Base-by-base conservation (phyloP, 2,113 vertebrate genomes). In the Corythornis cristatus region DNA sequence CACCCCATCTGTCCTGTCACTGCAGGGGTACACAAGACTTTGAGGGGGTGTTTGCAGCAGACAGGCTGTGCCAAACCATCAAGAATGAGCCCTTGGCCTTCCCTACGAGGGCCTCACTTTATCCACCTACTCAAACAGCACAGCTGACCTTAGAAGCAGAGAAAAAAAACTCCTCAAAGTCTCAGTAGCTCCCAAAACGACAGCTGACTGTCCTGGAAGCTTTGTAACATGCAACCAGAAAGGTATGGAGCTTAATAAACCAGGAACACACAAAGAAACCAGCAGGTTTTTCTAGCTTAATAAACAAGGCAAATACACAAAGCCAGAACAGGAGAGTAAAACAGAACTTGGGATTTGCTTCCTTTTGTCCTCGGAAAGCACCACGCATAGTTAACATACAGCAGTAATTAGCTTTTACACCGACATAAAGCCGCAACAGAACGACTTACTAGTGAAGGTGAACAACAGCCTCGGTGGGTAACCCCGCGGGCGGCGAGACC, bases 341-440 rank as follows among this genome's bases (percentile, higher is more conserved):
- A 56, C 29, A 37, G 1, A 8, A 33, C 74, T 75, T 58, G 50
- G 46, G 37, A 70, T 81, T 82, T 79, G 12, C 31, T 29, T 89
- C 43, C 68, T 67, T 91, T 91, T 90, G 68, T 90, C 83, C 86
- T 88, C 67, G 26, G 56, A 86, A 94, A 93, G 65, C 21, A 43
- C 6, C 60, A 60, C 3, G 15, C 29, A 40, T 23, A 91, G 75
- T 89, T 93, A 93, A 74, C 40, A 62, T 54, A 68, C 37, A 95
- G 43, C 43, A 83, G 74, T 91, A 71, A 91, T 77, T 76, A 90
- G 67, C 42, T 70, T 87, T 91, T 85, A 35, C 28, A 64, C 91
- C 88, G 93, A 91, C 68, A 89, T 83, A 81, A 90, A 93, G 51
- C 48, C 21, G 40, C 35, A 77, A 19, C 45, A 71, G 65, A 82